Base-by-base conservation (phyloP, 2,888 invertebrate species). In the Cosmia pyralina region DNA sequence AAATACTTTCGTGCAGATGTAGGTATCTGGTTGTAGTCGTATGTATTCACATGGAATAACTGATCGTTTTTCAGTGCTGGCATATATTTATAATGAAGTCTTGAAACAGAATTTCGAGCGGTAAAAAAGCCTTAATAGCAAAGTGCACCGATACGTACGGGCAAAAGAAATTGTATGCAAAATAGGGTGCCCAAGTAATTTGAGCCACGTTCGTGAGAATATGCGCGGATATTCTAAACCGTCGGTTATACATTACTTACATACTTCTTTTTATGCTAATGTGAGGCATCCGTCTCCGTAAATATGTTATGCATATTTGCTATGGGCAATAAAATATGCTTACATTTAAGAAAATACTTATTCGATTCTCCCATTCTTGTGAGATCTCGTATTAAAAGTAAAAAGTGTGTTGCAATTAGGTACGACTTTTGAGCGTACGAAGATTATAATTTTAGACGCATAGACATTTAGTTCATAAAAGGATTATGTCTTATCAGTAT, bases 251-350 rank as follows among this genome's bases (percentile, higher is more conserved):
- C 77, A 75, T 85, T 85, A 87, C 87, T 85, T 85, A 87, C 87
- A 85, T 88, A 85, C 85, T 88, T 89, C 84, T 88, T 90, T 89
- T 89, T 90, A 90, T 90, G 90, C 75, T 87, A 90, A 91, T 88
- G 77, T 72, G 83, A 87, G 81, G 84, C 84, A 88, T 88, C 85
- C 87, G 83, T 86, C 86, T 86, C 80, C 77, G 73, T 84, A 85
- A 87, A 86, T 88, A 88, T 87, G 83, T 83, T 85, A 87, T 87
- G 85, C 84, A 85, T 87, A 88, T 86, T 86, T 84, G 68, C 75
- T 66, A 81, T 72, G 68, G 60, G 76, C 68, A 76, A 81, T 82
- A 75, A 77, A 73, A 82, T 84, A 70, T 75, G 71, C 65, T 28
- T 71, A 68, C 64, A 72, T 82, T 70, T 74, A 62, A 63, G 64